Evolutionary conservation across 2,888 invertebrate genomes (phyloP).

Genomic region (Athripsodes cinereus): DNA sequence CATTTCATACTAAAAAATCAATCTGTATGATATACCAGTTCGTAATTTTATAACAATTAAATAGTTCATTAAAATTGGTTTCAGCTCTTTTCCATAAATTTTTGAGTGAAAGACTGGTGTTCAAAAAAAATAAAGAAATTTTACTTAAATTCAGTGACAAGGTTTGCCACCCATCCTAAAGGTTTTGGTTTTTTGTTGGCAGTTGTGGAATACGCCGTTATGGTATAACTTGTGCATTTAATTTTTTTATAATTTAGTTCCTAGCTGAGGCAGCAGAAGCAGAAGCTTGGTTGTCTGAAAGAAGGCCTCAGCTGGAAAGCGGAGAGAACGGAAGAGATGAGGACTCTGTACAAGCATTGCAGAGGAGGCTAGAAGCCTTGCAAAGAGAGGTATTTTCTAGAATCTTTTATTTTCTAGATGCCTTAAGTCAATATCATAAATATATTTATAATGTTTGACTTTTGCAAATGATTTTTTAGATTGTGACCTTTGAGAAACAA

Average conservation of each 20-base stretch:
- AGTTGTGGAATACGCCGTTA: too few relatives aligned
- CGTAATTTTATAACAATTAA: too few relatives aligned
- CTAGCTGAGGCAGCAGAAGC: conserved; percentile 87
- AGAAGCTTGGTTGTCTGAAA: conserved; percentile 88
- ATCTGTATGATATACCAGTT: too few relatives aligned
- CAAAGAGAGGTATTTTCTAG: conserved; percentile 63
- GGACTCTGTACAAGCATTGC: conserved; percentile 77
- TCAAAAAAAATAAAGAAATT: too few relatives aligned
- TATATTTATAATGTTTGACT: not conserved
- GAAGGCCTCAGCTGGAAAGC: conserved; percentile 66
- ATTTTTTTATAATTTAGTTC: conserved; percentile 49
- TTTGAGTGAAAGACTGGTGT: too few relatives aligned
- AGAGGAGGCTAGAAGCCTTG: conserved; percentile 77
- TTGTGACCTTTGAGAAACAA: conserved; percentile 26
- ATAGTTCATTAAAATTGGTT: not conserved
- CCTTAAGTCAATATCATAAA: too few relatives aligned
- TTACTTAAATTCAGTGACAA: too few relatives aligned
- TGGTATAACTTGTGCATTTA: too few relatives aligned
- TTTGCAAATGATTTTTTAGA: conserved; percentile 8
- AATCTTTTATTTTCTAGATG: not conserved
- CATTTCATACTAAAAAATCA: not conserved
- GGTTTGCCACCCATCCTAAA: too few relatives aligned
- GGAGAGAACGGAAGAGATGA: conserved; percentile 88
- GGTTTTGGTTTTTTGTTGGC: too few relatives aligned
- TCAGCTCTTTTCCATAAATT: not conserved